Evolutionary conservation across 2,797 vertebrate species (phyloP), one percentile per base, ranked within the genome.

Genomic region (Momotus momota): DNA sequence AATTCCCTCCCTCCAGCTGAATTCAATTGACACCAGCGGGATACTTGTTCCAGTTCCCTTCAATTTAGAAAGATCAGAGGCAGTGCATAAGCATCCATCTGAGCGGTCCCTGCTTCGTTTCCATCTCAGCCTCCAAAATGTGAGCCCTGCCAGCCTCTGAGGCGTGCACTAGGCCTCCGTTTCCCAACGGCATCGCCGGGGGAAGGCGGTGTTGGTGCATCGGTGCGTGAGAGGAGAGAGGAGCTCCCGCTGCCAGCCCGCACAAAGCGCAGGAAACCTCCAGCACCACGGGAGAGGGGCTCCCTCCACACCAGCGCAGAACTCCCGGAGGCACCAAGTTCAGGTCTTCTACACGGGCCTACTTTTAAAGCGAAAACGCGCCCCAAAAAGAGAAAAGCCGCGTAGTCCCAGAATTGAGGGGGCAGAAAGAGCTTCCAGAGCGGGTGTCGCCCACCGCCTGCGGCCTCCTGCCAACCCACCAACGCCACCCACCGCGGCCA

Each of bases 191-290:
- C 79, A 26, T 4, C 27, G 29, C 46, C 7, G 43, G 16, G 55
- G 62, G 35, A 12, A 12, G 48, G 81, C 58, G n/a, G 38, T 22
- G 20, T 17, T 6, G 35, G 38, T 16, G 38, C 35, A 9, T 12
- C 48, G 17, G 66, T 4, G 19, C 23, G 45, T 6, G 45, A 48
- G 17, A 31, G 41, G 15, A 46, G 29, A 12, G 41, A 12, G 31
- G 38, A 4, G 25, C 40, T 22, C n/a, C 19, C 5, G 55, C 71
- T 2, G 33, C 40, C 41, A 1, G 55, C 43, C 19, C 14, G 26
- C 49, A 7, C 5, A 14, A 16, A 10, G 1, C 12, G 2, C 23
- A 5, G 58, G 41, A 3, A 26, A 4, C 3, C 48, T 7, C 22
- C 64, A 2, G 21, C 49, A 25, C 58, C 40, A 0, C 4, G 14